phyloP scores from a whole-genome alignment of 2,797 vertebrate genomes.

The Silurus lanzhouensis region DNA sequence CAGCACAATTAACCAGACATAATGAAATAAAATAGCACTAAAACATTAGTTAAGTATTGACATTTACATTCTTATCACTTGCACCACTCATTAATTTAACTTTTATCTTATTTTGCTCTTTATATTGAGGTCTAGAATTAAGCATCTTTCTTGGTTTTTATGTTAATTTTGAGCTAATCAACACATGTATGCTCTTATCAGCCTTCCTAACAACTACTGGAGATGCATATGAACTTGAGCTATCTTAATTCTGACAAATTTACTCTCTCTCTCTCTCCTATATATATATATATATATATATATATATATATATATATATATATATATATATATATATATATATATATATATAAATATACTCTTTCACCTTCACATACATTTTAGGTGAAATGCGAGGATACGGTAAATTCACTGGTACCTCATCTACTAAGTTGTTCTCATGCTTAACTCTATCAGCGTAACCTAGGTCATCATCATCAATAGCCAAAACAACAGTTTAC shows the following conservation, averaged over 20 bases:
- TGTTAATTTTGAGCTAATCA: neutral
- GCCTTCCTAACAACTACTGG: neutral
- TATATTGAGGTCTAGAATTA: neutral
- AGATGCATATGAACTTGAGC: neutral
- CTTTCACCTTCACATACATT: neutral
- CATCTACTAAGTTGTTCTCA: slow-evolving; percentile 9
- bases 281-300: no score
- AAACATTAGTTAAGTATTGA: neutral
- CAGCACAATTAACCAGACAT: neutral
- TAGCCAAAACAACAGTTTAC: neutral
- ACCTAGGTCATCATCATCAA: slow-evolving; percentile 8
- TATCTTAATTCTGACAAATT: neutral
- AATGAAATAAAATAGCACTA: neutral
- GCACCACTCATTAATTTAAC: neutral
- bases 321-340: no score
- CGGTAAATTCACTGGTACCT: neutral
- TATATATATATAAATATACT: no score
- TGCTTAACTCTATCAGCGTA: slow-evolving; percentile 10
- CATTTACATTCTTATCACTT: neutral
- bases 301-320: no score
- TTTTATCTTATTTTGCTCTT: neutral
- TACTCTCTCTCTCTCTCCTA: no score
- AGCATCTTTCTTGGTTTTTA: neutral
- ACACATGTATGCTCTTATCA: neutral
- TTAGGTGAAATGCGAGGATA: neutral